Conservation (phyloP, 2,113 vertebrate species). For the Hippocampus comes region DNA sequence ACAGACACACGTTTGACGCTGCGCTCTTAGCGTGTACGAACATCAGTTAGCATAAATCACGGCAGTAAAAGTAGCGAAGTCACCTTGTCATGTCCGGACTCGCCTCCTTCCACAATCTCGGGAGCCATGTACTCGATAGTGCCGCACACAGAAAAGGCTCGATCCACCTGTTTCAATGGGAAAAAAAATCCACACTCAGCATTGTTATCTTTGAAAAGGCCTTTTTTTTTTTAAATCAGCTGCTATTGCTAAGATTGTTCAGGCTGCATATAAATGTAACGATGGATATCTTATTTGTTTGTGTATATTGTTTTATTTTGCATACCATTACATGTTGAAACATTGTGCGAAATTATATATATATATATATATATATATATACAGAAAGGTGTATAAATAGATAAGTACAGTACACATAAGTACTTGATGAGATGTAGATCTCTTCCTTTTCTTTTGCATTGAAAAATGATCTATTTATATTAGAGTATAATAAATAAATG, state of each 20-base stretch:
- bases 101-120: slow-evolving; percentile 93
- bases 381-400: too few species aligned
- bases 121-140: slow-evolving; percentile 99
- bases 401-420: too few species aligned
- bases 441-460: too few species aligned
- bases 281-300: too few species aligned
- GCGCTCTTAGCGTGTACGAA: not conserved
- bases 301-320: too few species aligned
- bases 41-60: not conserved
- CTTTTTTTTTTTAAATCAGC: not conserved
- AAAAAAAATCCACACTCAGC: not conserved
- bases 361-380: too few species aligned
- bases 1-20: not conserved
- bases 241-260: not conserved
- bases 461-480: too few species aligned
- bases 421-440: too few species aligned
- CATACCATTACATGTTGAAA: too few species aligned
- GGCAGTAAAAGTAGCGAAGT: not conserved
- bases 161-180: slow-evolving; percentile 73
- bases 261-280: not conserved
- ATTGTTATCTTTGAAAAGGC: not conserved
- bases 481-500: too few species aligned
- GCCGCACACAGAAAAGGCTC: slow-evolving; percentile 94
- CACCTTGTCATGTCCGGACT: slow-evolving; percentile 95
- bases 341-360: too few species aligned